Conservation (phyloP, 2,888 invertebrate species). For the Diabrotica balteata region DNA sequence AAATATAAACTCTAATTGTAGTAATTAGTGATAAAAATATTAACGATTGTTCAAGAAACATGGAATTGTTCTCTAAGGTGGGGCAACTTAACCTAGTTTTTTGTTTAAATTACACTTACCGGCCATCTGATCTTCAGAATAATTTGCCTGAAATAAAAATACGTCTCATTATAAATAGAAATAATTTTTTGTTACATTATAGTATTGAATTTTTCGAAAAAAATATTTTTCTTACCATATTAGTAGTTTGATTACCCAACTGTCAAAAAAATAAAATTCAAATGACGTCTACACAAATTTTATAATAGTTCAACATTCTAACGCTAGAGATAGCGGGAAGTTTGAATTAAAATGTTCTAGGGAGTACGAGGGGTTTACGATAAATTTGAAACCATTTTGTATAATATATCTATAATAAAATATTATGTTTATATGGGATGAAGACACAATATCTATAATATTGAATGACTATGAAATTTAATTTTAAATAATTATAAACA, state of each 20-base stretch:
- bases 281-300: conserved; percentile 37
- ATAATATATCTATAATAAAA: no score
- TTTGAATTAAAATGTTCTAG: conserved; percentile 29
- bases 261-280: conserved; percentile 47
- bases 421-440: no score
- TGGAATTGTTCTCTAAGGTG: conserved; percentile 51
- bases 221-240: conserved; percentile 47
- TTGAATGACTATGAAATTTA: no score
- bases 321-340: conserved; percentile 37
- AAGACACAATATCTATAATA: no score
- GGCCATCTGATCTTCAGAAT: conserved; percentile 90
- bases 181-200: background rate
- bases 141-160: conserved; percentile 75
- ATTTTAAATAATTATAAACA: no score
- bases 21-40: conserved; percentile 7
- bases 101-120: conserved; percentile 70
- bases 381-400: no score
- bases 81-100: conserved; percentile 60
- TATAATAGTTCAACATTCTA: conserved; percentile 32
- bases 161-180: conserved; percentile 8
- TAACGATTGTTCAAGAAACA: conserved; percentile 46
- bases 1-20: conserved; percentile 1
- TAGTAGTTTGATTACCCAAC: conserved; percentile 41
- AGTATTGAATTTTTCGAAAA: conserved; percentile 1
- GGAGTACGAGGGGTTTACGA: no score